phyloP scores from a whole-genome alignment of 2,888 invertebrate species.

The Eristalinus aeneus region DNA sequence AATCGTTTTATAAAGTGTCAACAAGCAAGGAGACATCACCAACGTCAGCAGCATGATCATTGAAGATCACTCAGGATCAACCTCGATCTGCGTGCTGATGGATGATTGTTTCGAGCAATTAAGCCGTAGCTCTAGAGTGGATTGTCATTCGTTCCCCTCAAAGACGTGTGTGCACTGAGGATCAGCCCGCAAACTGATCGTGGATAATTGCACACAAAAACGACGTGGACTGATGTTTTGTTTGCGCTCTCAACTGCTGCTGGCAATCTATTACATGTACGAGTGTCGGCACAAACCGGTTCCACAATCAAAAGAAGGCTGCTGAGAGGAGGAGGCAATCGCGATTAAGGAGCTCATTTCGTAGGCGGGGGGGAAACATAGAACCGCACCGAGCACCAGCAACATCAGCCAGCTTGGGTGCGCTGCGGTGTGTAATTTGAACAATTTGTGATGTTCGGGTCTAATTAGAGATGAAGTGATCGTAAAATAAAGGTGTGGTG shows the following conservation, averaged over 20 bases:
- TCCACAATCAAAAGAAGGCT: constrained; percentile 30
- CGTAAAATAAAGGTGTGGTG: constrained; percentile 25
- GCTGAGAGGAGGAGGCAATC: constrained; percentile 2
- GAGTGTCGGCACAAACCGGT: constrained; percentile 26
- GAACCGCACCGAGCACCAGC: background rate
- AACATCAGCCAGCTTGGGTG: background rate
- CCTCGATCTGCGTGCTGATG: background rate
- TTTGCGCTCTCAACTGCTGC: constrained; percentile 11
- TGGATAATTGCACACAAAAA: constrained; percentile 37
- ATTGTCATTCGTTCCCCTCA: background rate
- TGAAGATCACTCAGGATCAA: constrained; percentile 46
- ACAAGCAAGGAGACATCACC: constrained; percentile 29
- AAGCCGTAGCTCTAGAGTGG: constrained; percentile 15
- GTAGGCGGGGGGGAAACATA: background rate
- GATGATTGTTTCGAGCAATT: constrained; percentile 42
- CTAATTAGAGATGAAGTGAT: constrained; percentile 35
- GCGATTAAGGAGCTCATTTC: constrained; percentile 12
- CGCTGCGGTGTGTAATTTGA: constrained; percentile 21
- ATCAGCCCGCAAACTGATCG: constrained; percentile 12
- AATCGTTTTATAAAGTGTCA: constrained; percentile 41
- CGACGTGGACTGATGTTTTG: background rate
- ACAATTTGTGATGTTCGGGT: constrained; percentile 33
- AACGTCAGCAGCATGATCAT: constrained; percentile 23
- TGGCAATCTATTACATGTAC: background rate
- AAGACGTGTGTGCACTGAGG: background rate